Base-by-base conservation (phyloP, 2,797 vertebrate species). In the Tokudaia muenninki region DNA sequence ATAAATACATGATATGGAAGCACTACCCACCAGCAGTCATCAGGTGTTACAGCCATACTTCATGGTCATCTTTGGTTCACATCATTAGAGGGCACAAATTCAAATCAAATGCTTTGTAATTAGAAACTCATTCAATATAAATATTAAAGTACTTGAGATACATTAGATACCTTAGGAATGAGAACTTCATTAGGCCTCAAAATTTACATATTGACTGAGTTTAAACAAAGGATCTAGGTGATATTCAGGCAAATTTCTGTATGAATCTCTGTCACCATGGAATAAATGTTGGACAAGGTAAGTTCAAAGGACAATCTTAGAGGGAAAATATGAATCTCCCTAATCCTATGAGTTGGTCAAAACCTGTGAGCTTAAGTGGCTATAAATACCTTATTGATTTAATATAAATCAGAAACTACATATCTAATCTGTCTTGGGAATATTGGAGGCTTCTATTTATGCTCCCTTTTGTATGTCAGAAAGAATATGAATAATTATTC, bases 341-440 rank as follows among this genome's bases (percentile, higher is more conserved):
- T 83, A 94, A 87, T 96, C 13, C 17, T 57, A 8, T 44, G 1
- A 75, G 12, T 75, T 74, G 26, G 26, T 90, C n/a, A 55, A 81
- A 87, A 65, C 1, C 12, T 83, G 24, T 94, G 74, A 84, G 4
- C 31, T 74, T 91, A 31, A 77, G 0, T 12, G 90, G 13, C 57
- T 95, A 89, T 88, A 87, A 82, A 80, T 63, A 77, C 77, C 63
- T 91, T 96, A 96, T 91, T 94, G 79, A 96, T 67, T 87, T 37
- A 72, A 16, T 65, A 86, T 59, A 94, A 81, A 72, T 94, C 52
- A 63, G 26, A 95, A 93, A 89, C 90, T 50, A 26, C 2, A 89
- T 81, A 92, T 74, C 44, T 75, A 94, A 96, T 89, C 29, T 77
- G 87, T 89, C 10, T 80, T 88, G 87, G 47, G n/a, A 5, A 90